These are phyloP conservation scores for Lanius ludovicianus DNA, from an alignment of 2,113 vertebrate genomes.

Conservation along the genomic window DNA sequence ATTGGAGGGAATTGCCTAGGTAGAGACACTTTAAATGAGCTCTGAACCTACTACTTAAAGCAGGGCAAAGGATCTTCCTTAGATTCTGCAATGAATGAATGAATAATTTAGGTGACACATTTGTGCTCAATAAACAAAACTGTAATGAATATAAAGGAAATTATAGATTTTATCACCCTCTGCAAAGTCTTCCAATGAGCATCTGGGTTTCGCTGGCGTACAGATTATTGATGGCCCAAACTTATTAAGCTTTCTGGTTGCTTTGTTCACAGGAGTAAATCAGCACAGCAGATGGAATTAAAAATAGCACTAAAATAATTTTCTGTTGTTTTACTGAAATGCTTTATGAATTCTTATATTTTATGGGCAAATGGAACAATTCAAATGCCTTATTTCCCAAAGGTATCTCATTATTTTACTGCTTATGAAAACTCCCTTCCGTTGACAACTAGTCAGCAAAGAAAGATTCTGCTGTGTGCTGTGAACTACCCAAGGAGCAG, in stretches of 20 bases:
- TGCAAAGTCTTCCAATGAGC: neutral
- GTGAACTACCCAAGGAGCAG: neutral
- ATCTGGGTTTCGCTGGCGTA: neutral
- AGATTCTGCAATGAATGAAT: neutral
- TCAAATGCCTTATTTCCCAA: conserved; percentile 6
- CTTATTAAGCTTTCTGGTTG: neutral
- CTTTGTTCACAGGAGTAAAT: neutral
- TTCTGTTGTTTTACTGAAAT: neutral
- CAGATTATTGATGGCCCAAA: neutral
- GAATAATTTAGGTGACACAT: neutral
- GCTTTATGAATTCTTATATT: neutral
- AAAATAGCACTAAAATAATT: conserved; percentile 3
- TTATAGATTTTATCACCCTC: neutral
- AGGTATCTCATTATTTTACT: neutral
- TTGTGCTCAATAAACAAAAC: neutral
- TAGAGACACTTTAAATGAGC: neutral
- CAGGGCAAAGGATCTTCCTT: neutral
- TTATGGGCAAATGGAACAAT: neutral
- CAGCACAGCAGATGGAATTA: neutral
- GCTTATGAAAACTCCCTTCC: neutral
- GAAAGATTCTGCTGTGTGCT: neutral
- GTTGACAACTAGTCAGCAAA: neutral
- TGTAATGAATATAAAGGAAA: neutral
- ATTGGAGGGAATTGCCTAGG: neutral
- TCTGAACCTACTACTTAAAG: neutral